phyloP scores from a whole-genome alignment of 2,113 vertebrate species.

The Leucoraja erinaceus region DNA sequence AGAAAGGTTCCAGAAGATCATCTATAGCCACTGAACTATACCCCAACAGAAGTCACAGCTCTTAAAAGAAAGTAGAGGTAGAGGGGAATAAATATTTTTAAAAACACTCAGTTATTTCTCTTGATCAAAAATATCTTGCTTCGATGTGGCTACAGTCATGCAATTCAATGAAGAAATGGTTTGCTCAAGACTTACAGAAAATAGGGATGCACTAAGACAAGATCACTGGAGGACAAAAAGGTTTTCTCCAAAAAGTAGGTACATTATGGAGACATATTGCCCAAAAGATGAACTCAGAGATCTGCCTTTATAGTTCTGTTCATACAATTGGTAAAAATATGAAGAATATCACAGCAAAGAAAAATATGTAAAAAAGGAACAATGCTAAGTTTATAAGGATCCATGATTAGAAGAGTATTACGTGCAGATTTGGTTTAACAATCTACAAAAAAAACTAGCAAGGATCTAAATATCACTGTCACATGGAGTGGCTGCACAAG shows the following conservation, averaged over 20 bases:
- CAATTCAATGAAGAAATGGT: neutral
- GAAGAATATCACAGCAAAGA: neutral
- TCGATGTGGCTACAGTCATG: neutral
- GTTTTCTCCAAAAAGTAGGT: neutral
- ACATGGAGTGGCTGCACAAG: neutral
- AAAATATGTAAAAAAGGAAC: neutral
- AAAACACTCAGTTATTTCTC: neutral
- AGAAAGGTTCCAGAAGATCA: neutral
- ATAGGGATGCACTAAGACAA: neutral
- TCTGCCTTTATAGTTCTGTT: neutral
- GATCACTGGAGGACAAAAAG: neutral
- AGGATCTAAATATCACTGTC: neutral
- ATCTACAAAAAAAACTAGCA: neutral
- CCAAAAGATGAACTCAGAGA: neutral
- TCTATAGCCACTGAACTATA: neutral
- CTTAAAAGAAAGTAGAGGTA: neutral
- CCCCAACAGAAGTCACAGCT: neutral
- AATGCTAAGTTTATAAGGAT: neutral
- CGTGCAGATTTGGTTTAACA: neutral
- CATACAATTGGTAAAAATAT: neutral
- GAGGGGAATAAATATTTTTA: neutral
- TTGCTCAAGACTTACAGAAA: neutral
- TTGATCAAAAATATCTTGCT: neutral
- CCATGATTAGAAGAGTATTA: neutral
- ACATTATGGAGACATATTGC: neutral